Conservation (phyloP, 2,797 vertebrate species). For the Alosa sapidissima region DNA sequence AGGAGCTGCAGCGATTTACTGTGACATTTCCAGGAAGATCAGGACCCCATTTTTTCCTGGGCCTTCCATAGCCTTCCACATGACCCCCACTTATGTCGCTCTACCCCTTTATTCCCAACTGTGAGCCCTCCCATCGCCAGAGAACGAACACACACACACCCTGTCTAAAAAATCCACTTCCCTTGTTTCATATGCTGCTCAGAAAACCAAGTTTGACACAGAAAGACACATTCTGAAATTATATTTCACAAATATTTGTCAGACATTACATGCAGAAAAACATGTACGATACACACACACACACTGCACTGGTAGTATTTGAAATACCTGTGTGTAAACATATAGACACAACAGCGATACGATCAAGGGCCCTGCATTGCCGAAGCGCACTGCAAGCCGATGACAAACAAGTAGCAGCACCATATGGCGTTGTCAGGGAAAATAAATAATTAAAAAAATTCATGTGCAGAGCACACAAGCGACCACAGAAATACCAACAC, state of each 20-base stretch:
- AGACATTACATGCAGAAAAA: background rate
- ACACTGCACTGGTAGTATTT: constrained; percentile 60
- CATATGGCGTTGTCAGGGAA: constrained; percentile 75
- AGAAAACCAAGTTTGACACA: background rate
- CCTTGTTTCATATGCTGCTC: background rate
- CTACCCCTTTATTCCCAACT: background rate
- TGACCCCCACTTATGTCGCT: constrained; percentile 28
- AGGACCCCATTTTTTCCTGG: constrained; percentile 71
- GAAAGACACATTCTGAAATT: background rate
- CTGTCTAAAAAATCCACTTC: background rate
- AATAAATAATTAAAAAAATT: constrained; percentile 78
- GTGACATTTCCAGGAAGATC: constrained; percentile 83
- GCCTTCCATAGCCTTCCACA: constrained; percentile 47
- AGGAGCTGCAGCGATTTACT: constrained; percentile 75
- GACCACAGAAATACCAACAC: constrained; percentile 76
- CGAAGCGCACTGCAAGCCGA: constrained; percentile 49
- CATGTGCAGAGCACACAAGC: constrained; percentile 66
- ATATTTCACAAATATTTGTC: background rate
- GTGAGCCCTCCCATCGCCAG: background rate
- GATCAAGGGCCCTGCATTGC: constrained; percentile 63
- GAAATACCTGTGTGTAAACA: constrained; percentile 70
- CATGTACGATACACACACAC: background rate
- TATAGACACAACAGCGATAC: constrained; percentile 59
- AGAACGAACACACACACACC: background rate
- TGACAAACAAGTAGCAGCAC: constrained; percentile 70